phyloP scores from a whole-genome alignment of 30 jellyfish, hydroid and myxozoan genomes.

The Pelagia noctiluca region DNA sequence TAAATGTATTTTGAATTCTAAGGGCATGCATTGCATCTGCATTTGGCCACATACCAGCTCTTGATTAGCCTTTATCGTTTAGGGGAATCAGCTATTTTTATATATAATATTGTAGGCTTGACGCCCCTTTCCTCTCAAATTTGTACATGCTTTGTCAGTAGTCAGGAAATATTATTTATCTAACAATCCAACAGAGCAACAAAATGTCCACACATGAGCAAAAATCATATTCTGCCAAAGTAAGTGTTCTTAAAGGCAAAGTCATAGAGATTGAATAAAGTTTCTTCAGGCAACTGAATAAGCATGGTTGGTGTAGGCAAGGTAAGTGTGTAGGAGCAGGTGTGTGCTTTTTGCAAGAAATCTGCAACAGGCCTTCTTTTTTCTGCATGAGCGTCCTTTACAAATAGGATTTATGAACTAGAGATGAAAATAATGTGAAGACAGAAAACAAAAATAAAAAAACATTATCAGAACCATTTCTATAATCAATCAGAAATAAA shows the following conservation, averaged over 20 bases:
- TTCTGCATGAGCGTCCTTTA: not conserved
- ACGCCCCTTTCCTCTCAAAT: constrained; percentile 1
- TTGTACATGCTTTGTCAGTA: not conserved
- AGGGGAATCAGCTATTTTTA: not conserved
- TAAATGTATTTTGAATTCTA: no score
- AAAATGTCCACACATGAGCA: constrained; percentile 1
- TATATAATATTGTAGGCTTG: not conserved
- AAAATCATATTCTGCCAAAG: constrained; percentile 2
- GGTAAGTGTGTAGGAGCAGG: constrained; percentile 9
- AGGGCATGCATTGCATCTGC: constrained; percentile 8
- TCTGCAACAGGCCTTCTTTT: constrained; percentile 3
- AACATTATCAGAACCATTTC: no score
- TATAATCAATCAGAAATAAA: no score
- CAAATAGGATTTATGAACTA: not conserved
- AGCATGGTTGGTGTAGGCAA: not conserved
- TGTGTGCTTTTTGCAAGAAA: not conserved
- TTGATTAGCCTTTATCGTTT: not conserved
- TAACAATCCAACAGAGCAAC: constrained; percentile 1
- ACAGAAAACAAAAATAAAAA: no score
- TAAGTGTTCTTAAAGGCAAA: not conserved
- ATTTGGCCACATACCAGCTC: constrained; percentile 1
- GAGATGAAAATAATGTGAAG: not conserved
- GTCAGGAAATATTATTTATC: not conserved
- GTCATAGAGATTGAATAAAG: not conserved
- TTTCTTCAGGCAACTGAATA: constrained; percentile 3